phyloP scores from a whole-genome alignment of 2,888 invertebrate species.

The Eudemis profundana region DNA sequence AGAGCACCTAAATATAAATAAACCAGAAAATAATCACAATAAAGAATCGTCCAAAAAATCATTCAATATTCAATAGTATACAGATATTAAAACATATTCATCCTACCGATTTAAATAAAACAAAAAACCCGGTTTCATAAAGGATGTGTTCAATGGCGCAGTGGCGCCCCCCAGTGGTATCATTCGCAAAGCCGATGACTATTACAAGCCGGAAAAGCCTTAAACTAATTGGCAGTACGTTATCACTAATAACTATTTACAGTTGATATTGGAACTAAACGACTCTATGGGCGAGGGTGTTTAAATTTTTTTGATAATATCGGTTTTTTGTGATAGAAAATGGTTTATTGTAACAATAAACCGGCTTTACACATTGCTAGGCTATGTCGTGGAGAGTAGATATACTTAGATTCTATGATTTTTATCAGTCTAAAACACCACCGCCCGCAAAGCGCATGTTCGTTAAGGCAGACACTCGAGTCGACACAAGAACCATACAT shows the following conservation, averaged over 20 bases:
- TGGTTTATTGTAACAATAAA: neutral
- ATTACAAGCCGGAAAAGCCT: conserved; percentile 29
- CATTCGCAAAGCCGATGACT: conserved; percentile 28
- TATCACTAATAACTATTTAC: conserved; percentile 40
- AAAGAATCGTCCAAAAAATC: too few relatives aligned
- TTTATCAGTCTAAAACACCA: conserved; percentile 7
- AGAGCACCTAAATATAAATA: neutral
- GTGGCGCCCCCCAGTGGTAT: conserved; percentile 6
- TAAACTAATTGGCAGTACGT: conserved; percentile 40
- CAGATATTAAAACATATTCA: too few relatives aligned
- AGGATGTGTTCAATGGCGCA: neutral
- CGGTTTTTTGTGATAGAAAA: neutral
- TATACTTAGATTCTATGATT: neutral
- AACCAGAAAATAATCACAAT: too few relatives aligned
- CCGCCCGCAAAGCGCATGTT: conserved; percentile 9
- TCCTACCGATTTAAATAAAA: too few relatives aligned
- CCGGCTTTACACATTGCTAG: neutral
- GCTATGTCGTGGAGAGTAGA: neutral
- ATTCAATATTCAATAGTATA: too few relatives aligned
- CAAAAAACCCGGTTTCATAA: neutral
- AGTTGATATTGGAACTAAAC: conserved; percentile 36
- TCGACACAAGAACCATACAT: conserved; percentile 13
- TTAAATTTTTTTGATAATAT: neutral
- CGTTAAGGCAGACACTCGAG: conserved; percentile 22
- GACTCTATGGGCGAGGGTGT: neutral